Percentiles rank a stretch among this genome's conserved stretches.
Conservation (phyloP, 1,140 invertebrate genomes). For the Pachyrhynchus sulphureomaculatus region DNA sequence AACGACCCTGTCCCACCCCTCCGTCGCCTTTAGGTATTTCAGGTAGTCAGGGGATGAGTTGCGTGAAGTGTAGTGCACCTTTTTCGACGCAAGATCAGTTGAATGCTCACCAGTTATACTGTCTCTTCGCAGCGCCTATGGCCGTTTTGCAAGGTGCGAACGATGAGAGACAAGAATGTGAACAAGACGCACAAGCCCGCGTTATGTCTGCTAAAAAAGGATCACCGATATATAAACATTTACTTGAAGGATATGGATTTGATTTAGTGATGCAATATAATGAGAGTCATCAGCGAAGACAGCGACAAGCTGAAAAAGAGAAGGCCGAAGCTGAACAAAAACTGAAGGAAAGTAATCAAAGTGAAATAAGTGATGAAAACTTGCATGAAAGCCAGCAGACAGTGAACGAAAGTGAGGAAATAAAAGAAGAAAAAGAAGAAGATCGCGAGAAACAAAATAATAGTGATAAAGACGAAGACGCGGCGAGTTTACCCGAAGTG, state of each 20-base stretch:
- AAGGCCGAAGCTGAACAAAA: constrained; percentile 36
- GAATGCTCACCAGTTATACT: constrained; percentile 77
- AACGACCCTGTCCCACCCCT: constrained; percentile 58
- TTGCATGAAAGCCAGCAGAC: constrained; percentile 55
- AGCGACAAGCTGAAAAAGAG: constrained; percentile 53
- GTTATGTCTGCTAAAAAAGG: constrained; percentile 61
- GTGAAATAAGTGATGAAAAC: constrained; percentile 54
- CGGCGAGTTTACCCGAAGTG: constrained; percentile 66
- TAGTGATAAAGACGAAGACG: constrained; percentile 59
- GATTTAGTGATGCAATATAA: constrained; percentile 96
- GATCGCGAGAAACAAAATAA: constrained; percentile 58
- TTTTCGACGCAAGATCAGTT: constrained; percentile 80
- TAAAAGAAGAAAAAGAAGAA: constrained; percentile 47
- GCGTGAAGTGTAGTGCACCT: constrained; percentile 74
- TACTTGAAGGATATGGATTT: constrained; percentile 91
- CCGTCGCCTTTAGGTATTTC: constrained; percentile 42
- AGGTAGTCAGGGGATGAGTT: constrained; percentile 58
- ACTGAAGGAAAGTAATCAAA: constrained; percentile 44
- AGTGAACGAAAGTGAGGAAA: constrained; percentile 51
- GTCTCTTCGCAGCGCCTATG: constrained; percentile 70
- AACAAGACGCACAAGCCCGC: constrained; percentile 39
- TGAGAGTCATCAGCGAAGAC: constrained; percentile 78
- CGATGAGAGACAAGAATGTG: constrained; percentile 52
- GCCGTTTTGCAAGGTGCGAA: constrained; percentile 60
- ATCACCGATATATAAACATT: constrained; percentile 86